Percentiles rank a stretch among this genome's conserved stretches.
Conservation (phyloP, 2,797 vertebrate species). For the Austrolebias charrua region DNA sequence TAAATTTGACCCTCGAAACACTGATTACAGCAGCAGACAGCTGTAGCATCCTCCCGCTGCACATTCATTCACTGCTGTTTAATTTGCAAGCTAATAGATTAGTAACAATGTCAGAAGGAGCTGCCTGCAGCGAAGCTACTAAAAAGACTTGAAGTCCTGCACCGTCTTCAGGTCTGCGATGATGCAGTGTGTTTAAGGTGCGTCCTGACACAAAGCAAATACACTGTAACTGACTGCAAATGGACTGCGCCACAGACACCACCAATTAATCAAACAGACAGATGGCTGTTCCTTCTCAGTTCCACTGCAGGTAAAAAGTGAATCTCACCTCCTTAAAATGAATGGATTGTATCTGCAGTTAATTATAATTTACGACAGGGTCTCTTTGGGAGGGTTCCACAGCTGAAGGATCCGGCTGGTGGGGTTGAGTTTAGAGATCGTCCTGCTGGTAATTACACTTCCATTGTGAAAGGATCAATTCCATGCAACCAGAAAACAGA, state of each 20-base stretch:
- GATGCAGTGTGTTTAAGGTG: conserved; percentile 78
- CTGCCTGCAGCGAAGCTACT: conserved; percentile 10
- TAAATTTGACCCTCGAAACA: conserved; percentile 7
- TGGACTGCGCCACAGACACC: conserved; percentile 74
- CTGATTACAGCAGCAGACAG: not conserved
- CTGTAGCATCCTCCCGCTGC: not conserved
- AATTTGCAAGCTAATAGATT: conserved; percentile 6
- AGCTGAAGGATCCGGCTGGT: conserved; percentile 62
- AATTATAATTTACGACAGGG: conserved; percentile 77
- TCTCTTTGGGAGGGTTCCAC: conserved; percentile 69
- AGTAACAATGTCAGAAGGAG: conserved; percentile 10
- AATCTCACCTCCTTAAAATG: conserved; percentile 68
- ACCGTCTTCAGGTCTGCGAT: conserved; percentile 51
- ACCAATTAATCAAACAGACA: conserved; percentile 76
- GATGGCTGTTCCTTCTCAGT: conserved; percentile 63
- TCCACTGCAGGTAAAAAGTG: conserved; percentile 35
- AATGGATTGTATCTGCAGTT: conserved; percentile 77
- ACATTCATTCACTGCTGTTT: conserved; percentile 13
- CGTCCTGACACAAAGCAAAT: conserved; percentile 80
- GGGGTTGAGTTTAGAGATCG: conserved; percentile 48
- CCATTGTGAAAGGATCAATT: conserved; percentile 66
- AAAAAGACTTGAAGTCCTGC: conserved; percentile 16
- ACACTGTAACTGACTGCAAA: conserved; percentile 79
- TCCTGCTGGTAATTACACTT: conserved; percentile 68
- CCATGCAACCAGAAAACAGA: conserved; percentile 59